Percentiles rank a stretch among this genome's conserved stretches.
phyloP scores from a whole-genome alignment of 2,797 vertebrate genomes.

The Graptemys geographica region DNA sequence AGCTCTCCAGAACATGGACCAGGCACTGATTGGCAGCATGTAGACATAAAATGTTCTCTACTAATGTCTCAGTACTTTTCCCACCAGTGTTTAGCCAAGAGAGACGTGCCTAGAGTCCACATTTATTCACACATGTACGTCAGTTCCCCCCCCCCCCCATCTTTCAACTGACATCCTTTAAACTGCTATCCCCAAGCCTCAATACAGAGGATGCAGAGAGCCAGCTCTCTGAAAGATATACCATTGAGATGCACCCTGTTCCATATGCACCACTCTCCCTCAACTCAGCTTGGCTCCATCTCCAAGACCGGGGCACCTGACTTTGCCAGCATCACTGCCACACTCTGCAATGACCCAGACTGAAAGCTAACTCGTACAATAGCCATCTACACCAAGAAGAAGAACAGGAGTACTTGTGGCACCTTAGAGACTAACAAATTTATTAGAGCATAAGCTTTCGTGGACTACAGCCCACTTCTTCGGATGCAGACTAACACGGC shows the following conservation, averaged over 20 bases:
- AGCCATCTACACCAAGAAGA: neutral
- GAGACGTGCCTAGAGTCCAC: neutral
- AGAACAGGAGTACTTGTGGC: too few species aligned
- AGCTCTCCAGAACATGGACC: neutral
- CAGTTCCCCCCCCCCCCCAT: neutral
- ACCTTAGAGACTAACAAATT: too few species aligned
- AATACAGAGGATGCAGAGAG: neutral
- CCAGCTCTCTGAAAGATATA: neutral
- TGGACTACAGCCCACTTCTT: too few species aligned
- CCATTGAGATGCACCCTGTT: neutral
- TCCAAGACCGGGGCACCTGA: neutral
- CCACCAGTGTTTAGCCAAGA: neutral
- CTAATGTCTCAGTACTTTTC: neutral
- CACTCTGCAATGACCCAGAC: neutral
- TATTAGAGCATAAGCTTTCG: too few species aligned
- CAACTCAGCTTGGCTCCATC: neutral
- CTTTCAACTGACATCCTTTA: neutral
- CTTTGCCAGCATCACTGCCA: neutral
- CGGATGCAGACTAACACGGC: too few species aligned
- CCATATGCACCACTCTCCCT: neutral
- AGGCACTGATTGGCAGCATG: neutral
- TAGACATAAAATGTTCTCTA: neutral
- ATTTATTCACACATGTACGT: neutral
- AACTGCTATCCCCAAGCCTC: neutral
- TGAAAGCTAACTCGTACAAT: neutral